Conservation (phyloP, 2,797 vertebrate species). For the Rhinichthys osculus region DNA sequence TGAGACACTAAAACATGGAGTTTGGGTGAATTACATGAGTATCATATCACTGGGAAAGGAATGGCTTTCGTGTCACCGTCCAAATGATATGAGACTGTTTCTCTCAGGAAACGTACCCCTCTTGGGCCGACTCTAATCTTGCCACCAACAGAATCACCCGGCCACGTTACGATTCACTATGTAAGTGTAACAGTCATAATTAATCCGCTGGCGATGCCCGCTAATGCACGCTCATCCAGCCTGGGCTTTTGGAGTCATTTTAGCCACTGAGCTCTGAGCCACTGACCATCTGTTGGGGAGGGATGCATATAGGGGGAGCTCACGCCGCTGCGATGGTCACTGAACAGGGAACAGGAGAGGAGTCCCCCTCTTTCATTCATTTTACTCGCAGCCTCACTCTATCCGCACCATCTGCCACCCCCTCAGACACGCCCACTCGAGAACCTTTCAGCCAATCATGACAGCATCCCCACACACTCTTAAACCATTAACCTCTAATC, state of each 20-base stretch:
- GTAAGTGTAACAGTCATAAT: constrained; percentile 54
- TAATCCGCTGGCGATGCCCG: constrained; percentile 50
- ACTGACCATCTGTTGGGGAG: constrained; percentile 61
- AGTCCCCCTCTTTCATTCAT: constrained; percentile 67
- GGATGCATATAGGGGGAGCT: constrained; percentile 26
- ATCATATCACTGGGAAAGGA: not conserved
- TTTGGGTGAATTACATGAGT: not conserved
- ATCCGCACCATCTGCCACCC: constrained; percentile 90
- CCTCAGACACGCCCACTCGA: constrained; percentile 81
- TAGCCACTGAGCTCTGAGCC: constrained; percentile 29
- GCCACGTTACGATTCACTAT: constrained; percentile 34
- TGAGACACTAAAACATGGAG: not conserved
- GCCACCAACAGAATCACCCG: constrained; percentile 31
- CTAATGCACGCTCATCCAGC: constrained; percentile 51
- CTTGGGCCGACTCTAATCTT: constrained; percentile 20
- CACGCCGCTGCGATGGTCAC: constrained; percentile 15
- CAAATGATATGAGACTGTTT: constrained; percentile 19
- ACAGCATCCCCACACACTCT: constrained; percentile 66
- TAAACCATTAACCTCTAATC: constrained; percentile 90
- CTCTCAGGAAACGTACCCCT: constrained; percentile 12
- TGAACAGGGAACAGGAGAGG: constrained; percentile 52
- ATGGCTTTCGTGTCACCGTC: not conserved
- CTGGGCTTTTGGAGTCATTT: constrained; percentile 53
- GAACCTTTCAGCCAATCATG: constrained; percentile 79
- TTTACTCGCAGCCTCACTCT: constrained; percentile 52